phyloP scores from a whole-genome alignment of 2,113 vertebrate genomes.

The Cairina moschata region DNA sequence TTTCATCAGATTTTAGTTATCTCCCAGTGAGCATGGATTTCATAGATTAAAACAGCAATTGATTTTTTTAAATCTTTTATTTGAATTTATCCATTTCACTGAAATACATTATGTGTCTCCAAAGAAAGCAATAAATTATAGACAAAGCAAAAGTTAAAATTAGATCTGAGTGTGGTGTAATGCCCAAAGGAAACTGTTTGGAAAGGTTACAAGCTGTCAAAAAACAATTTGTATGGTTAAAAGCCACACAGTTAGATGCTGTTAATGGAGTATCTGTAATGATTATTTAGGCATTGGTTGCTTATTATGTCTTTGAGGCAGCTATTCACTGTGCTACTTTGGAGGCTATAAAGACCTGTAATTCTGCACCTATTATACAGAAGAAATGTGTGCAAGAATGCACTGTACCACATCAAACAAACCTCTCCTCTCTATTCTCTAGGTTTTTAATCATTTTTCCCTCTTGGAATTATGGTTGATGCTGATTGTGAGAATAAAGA shows the following conservation, averaged over 20 bases:
- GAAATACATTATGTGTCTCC: constrained; percentile 63
- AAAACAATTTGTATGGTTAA: constrained; percentile 79
- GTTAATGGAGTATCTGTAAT: constrained; percentile 78
- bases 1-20: constrained; percentile 63
- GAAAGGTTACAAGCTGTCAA: constrained; percentile 80
- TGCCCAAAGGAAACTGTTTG: constrained; percentile 76
- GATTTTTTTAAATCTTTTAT: constrained; percentile 70
- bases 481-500: constrained; percentile 93
- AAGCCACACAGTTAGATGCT: constrained; percentile 76
- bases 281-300: constrained; percentile 82
- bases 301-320: constrained; percentile 87
- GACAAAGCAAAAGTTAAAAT: constrained; percentile 76
- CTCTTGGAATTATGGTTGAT: constrained; percentile 84
- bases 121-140: constrained; percentile 78
- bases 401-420: constrained; percentile 76
- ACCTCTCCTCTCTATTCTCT: constrained; percentile 75
- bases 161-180: constrained; percentile 72
- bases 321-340: constrained; percentile 80
- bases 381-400: constrained; percentile 73
- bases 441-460: constrained; percentile 84
- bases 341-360: constrained; percentile 81
- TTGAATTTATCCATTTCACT: constrained; percentile 68
- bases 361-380: constrained; percentile 87
- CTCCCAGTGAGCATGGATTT: constrained; percentile 52
- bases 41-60: constrained; percentile 70